Evolutionary conservation across 2,888 invertebrate species (phyloP).

Genomic region (Dicroscelio sp.): DNA sequence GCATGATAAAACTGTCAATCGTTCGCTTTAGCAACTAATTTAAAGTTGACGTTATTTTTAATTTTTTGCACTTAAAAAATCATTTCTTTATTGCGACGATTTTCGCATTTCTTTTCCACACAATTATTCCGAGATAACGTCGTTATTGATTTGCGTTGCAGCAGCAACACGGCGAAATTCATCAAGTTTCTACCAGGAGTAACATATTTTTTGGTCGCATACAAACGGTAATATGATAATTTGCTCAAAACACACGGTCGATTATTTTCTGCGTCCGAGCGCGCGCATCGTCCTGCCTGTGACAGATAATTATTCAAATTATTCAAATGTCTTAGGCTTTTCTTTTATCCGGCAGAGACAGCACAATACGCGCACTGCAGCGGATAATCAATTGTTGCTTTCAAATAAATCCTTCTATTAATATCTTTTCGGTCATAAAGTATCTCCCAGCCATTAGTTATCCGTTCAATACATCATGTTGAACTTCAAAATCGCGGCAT

Average conservation of each 20-base stretch:
- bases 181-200: no score
- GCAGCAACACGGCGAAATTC: no score
- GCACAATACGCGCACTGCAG: slow-evolving; percentile 67
- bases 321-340: slow-evolving; percentile 75
- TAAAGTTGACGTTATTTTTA: no score
- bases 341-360: slow-evolving; percentile 74
- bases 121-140: no score
- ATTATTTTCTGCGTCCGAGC: slow-evolving; percentile 52
- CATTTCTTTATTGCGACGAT: no score
- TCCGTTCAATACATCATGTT: slow-evolving; percentile 38
- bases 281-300: slow-evolving; percentile 41
- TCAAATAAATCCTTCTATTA: slow-evolving; percentile 74
- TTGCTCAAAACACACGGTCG: slow-evolving; percentile 43
- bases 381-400: slow-evolving; percentile 74
- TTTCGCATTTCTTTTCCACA: no score
- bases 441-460: slow-evolving; percentile 40
- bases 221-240: slow-evolving; percentile 52
- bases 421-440: slow-evolving; percentile 63
- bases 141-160: no score
- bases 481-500: slow-evolving; percentile 32
- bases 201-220: no score
- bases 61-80: no score
- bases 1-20: no score
- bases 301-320: slow-evolving; percentile 76
- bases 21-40: no score